Evolutionary conservation across 1,140 invertebrate species (phyloP).

Genomic region (Neuroterus valhalla): DNA sequence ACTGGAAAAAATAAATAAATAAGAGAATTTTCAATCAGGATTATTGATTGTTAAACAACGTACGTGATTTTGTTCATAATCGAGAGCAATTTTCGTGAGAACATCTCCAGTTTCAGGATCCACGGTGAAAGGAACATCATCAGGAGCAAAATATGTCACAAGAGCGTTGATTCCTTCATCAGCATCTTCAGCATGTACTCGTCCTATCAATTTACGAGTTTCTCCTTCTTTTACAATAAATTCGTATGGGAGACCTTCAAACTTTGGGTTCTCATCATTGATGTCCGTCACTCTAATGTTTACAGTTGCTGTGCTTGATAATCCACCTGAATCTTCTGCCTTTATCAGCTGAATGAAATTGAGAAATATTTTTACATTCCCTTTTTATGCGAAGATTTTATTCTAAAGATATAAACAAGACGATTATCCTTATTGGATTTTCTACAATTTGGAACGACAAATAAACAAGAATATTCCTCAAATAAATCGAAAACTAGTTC

Average conservation of each 20-base stretch:
- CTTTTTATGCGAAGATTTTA: too few species aligned
- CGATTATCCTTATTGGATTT: too few species aligned
- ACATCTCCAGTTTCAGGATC: conserved; percentile 88
- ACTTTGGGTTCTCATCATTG: conserved; percentile 92
- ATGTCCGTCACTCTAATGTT: conserved; percentile 93
- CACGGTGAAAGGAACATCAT: conserved; percentile 86
- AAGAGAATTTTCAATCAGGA: neutral
- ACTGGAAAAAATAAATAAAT: conserved; percentile 1
- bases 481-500: too few species aligned
- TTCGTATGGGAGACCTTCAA: conserved; percentile 84
- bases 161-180: conserved; percentile 83
- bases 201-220: conserved; percentile 81
- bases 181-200: conserved; percentile 88
- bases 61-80: conserved; percentile 89
- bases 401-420: too few species aligned
- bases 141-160: conserved; percentile 83
- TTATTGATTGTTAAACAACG: conserved; percentile 52
- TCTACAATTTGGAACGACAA: too few species aligned
- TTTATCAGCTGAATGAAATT: conserved; percentile 80
- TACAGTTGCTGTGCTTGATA: conserved; percentile 87
- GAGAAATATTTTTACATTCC: too few species aligned
- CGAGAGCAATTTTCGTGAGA: conserved; percentile 83
- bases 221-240: conserved; percentile 90
- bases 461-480: too few species aligned
- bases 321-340: conserved; percentile 89